Percentiles rank a stretch among this genome's conserved stretches.
Conservation (phyloP, 1,140 invertebrate species). For the Sinella curviseta region DNA sequence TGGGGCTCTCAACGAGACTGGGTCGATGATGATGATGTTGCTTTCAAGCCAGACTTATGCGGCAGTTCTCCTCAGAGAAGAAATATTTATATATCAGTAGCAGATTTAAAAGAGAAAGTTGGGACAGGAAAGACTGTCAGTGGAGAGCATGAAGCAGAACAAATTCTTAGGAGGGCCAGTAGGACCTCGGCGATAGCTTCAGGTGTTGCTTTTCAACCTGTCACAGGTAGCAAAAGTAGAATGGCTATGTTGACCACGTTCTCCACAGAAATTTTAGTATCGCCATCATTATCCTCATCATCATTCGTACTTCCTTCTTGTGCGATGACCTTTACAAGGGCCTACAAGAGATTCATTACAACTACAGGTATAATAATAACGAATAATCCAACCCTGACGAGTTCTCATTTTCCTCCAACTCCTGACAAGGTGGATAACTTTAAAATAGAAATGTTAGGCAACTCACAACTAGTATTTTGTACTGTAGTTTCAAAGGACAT, state of each 20-base stretch:
- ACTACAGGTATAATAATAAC: not conserved
- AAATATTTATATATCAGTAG: not conserved
- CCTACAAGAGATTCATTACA: conserved; percentile 11
- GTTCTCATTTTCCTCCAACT: not conserved
- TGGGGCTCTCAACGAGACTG: not conserved
- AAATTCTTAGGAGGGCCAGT: no score
- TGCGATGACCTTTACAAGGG: not conserved
- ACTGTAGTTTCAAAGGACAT: not conserved
- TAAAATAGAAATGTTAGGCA: not conserved
- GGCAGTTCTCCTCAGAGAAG: not conserved
- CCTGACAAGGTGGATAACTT: not conserved
- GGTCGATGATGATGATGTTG: not conserved
- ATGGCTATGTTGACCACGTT: not conserved
- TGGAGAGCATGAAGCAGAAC: no score
- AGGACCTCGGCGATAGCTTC: not conserved
- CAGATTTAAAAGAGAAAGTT: not conserved
- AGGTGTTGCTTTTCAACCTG: not conserved
- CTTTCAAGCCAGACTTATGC: not conserved
- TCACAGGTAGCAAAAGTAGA: not conserved
- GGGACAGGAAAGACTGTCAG: not conserved
- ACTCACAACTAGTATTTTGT: not conserved
- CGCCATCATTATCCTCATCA: conserved; percentile 4
- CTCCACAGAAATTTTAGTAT: not conserved
- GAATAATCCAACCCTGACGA: not conserved
- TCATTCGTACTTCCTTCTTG: not conserved